Conservation (phyloP, 2,888 invertebrate genomes). For the Trachelus tabidus region DNA sequence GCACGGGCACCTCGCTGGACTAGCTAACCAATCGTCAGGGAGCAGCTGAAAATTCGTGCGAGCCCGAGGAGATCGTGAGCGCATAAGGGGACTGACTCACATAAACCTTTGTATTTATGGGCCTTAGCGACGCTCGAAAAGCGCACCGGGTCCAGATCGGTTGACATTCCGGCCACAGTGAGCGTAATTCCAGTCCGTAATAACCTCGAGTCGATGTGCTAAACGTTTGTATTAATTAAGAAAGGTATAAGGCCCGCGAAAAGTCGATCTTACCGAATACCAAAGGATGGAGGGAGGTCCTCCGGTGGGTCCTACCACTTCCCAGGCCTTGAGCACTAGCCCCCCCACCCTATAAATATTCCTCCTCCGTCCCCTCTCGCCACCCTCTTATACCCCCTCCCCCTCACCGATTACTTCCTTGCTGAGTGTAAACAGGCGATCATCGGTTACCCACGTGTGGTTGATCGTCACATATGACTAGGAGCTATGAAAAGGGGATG, state of each 20-base stretch:
- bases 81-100: neutral
- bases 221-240: conserved; percentile 37
- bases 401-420: neutral
- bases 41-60: conserved; percentile 18
- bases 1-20: neutral
- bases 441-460: neutral
- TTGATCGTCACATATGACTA: neutral
- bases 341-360: neutral
- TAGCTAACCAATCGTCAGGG: neutral
- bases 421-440: neutral
- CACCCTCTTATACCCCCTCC: neutral
- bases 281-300: neutral
- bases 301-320: neutral
- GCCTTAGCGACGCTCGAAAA: conserved; percentile 1
- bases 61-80: neutral
- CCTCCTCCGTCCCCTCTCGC: too few relatives aligned
- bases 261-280: neutral
- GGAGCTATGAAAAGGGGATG: neutral
- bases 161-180: conserved; percentile 27
- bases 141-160: conserved; percentile 11
- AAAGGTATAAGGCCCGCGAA: conserved; percentile 14
- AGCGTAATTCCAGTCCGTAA: conserved; percentile 21
- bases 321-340: neutral
- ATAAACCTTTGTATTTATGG: conserved; percentile 25
- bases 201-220: conserved; percentile 27